phyloP scores from a whole-genome alignment of 2,797 vertebrate species.

The Chrysolophus pictus region DNA sequence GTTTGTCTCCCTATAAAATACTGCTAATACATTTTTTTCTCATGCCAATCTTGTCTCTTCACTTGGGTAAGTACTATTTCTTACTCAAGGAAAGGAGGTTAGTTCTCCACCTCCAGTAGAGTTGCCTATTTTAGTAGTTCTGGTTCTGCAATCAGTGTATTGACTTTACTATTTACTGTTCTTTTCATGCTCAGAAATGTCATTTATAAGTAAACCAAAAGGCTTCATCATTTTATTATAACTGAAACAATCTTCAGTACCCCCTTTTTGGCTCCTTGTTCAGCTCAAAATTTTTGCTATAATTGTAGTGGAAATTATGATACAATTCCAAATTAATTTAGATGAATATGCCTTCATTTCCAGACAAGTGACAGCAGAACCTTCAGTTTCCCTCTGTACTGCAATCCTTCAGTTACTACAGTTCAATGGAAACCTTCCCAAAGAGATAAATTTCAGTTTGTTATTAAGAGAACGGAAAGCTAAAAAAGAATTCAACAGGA shows the following conservation, averaged over 20 bases:
- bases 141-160: background rate
- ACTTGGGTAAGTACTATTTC: background rate
- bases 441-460: background rate
- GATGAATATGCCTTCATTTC: background rate
- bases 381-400: background rate
- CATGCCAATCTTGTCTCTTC: background rate
- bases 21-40: background rate
- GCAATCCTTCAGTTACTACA: background rate
- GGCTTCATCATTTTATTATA: background rate
- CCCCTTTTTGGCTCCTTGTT: background rate
- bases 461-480: background rate
- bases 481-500: background rate
- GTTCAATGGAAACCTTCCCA: background rate
- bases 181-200: background rate
- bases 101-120: background rate
- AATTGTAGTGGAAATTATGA: background rate
- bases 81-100: background rate
- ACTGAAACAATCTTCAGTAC: background rate
- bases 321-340: background rate
- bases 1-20: background rate
- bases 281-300: background rate
- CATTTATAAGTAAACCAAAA: background rate
- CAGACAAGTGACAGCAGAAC: background rate
- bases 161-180: background rate
- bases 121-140: background rate